Conservation (phyloP, 2,888 invertebrate species). For the Cheilosia variabilis region DNA sequence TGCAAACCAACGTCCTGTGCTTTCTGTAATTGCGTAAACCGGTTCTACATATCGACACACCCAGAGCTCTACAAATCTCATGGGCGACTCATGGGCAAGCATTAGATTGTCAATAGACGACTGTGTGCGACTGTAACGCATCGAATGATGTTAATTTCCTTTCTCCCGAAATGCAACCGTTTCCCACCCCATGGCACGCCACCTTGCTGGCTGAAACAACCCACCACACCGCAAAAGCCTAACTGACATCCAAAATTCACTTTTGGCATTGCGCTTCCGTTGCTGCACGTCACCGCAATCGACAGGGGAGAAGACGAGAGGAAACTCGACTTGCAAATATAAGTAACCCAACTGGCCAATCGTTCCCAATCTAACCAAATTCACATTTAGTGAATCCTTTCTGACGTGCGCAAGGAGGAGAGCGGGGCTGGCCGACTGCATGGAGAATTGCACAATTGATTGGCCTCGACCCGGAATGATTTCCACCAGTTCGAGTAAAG, state of each 20-base stretch:
- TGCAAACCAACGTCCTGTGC: slow-evolving; percentile 47
- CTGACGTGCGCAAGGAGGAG: slow-evolving; percentile 16
- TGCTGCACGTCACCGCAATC: slow-evolving; percentile 58
- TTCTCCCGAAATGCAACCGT: slow-evolving; percentile 30
- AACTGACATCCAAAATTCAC: slow-evolving; percentile 69
- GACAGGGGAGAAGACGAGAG: slow-evolving; percentile 36
- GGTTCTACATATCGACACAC: slow-evolving; percentile 16
- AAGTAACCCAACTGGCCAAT: slow-evolving; percentile 72
- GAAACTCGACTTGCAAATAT: slow-evolving; percentile 47
- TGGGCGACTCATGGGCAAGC: slow-evolving; percentile 27
- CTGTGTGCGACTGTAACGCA: slow-evolving; percentile 31
- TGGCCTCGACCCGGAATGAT: slow-evolving; percentile 60
- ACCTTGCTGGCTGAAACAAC: too few species aligned
- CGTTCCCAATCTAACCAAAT: slow-evolving; percentile 67
- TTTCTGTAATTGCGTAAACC: slow-evolving; percentile 58
- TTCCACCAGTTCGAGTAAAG: slow-evolving; percentile 12
- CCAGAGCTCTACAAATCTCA: slow-evolving; percentile 23
- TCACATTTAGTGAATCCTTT: slow-evolving; percentile 66
- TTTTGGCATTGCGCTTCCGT: slow-evolving; percentile 65
- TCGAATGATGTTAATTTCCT: slow-evolving; percentile 66
- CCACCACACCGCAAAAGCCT: slow-evolving; percentile 52
- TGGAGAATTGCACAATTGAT: slow-evolving; percentile 68
- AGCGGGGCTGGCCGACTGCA: background rate
- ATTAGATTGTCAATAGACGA: slow-evolving; percentile 37
- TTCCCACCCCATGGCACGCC: background rate